Evolutionary conservation across 2,113 vertebrate species (phyloP), one percentile per base, ranked within the genome.

Genomic region (Lampris incognitus): DNA sequence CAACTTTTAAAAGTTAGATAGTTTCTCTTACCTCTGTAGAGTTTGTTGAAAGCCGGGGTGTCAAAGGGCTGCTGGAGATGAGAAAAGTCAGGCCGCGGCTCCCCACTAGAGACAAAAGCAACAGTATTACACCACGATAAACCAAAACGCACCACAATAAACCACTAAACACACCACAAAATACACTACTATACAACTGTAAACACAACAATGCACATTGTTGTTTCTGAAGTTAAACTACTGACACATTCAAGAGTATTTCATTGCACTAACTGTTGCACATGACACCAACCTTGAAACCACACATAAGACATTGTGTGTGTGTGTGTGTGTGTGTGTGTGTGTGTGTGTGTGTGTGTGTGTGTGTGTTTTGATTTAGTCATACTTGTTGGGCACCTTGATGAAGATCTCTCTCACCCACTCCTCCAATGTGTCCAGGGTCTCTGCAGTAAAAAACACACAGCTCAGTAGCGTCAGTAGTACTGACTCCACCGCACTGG

Each of bases 391-490:
- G 85, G 97, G 98, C 76, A 99, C 93, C 49, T 95, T 90, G 41
- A 93, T 95, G 92, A 99, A 99, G 88, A 98, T 97, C 73, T 98
- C 96, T 58, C 91, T 95, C 72, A 98, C 97, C 97, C 97, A 99
- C 76, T 96, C 94, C 92, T 99, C 97, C 94, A 99, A 91, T 0
- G 95, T 98, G 92, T 98, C 96, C 93, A 99, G 87, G 8, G 94
- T 96, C 92, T 99, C 98, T 99, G 61, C 64, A 51, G 36, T 61
- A 72, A 56, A 81, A 86, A 48, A 60, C 5, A 10, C 42, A 40
- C 38, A 70, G 9, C 0, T 46, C 24, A 24, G 24, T 24, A 24
- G 24, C 24, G 24, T 24, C 24, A 24, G 24, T 24, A 24, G 24
- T 24, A 24, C 24, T 24, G 24, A 24, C 24, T 24, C 24, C 24